A percentile compares a stretch with the other conserved stretches of the same genome.
Conservation (phyloP, 23 tunicate species). For the Trididemnum clinides region DNA sequence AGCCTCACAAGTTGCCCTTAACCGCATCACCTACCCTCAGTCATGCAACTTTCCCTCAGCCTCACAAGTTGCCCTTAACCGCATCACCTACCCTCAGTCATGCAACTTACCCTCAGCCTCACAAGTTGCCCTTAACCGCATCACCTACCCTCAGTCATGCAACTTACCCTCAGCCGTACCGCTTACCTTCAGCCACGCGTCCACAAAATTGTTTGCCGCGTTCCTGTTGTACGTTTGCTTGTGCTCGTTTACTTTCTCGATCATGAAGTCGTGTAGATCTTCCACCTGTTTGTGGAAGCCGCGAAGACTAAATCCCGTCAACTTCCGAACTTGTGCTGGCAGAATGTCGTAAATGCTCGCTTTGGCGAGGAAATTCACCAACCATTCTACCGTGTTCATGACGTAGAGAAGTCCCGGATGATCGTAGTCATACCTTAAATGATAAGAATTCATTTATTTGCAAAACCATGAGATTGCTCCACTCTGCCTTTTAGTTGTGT, state of each 20-base stretch:
- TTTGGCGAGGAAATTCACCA: conserved; percentile 59
- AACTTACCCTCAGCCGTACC: too few species aligned
- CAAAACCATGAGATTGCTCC: too few species aligned
- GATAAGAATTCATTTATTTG: too few species aligned
- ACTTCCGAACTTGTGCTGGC: conserved; percentile 56
- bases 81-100: too few species aligned
- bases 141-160: too few species aligned
- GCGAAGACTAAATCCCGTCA: conserved; percentile 54
- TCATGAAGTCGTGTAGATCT: conserved; percentile 39
- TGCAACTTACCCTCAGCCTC: too few species aligned
- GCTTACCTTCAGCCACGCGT: conserved; percentile 84
- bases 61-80: too few species aligned
- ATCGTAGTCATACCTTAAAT: conserved; percentile 68
- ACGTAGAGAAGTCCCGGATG: conserved; percentile 53
- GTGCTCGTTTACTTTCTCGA: conserved; percentile 56
- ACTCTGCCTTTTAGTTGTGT: too few species aligned
- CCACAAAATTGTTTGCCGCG: conserved; percentile 64
- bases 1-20: too few species aligned
- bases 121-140: too few species aligned
- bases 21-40: too few species aligned
- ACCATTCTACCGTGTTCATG: conserved; percentile 57
- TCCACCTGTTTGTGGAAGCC: conserved; percentile 61
- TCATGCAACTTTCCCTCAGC: too few species aligned
- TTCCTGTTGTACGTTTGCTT: conserved; percentile 34
- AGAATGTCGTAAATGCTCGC: conserved; percentile 80